phyloP scores from a whole-genome alignment of 2,113 vertebrate genomes.

The Odontophorus gujanensis region DNA sequence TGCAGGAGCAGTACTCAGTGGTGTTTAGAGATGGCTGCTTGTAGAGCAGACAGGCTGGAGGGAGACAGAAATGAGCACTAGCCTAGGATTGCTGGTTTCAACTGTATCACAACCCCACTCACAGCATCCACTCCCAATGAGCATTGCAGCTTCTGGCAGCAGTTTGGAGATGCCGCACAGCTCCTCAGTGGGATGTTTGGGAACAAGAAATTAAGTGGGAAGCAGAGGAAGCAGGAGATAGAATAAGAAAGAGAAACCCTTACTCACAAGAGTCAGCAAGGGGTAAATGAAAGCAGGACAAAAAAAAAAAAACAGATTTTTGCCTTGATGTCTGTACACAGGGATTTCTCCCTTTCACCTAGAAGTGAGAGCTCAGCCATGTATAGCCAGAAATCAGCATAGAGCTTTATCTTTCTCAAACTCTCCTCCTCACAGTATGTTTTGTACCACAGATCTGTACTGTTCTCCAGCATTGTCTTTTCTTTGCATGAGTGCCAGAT shows the following conservation, averaged over 20 bases:
- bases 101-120: neutral
- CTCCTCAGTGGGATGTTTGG: neutral
- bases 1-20: neutral
- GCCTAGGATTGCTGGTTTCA: neutral
- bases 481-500: neutral
- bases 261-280: neutral
- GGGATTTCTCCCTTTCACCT: neutral
- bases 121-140: neutral
- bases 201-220: neutral
- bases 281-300: neutral
- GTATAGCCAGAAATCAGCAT: neutral
- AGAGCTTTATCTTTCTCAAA: neutral
- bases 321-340: accelerated
- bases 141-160: neutral
- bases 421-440: neutral
- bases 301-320: neutral
- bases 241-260: neutral
- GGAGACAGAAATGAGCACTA: neutral
- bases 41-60: neutral
- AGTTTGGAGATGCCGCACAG: accelerated
- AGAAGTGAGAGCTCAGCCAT: neutral
- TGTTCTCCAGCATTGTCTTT: neutral
- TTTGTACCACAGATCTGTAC: neutral
- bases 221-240: neutral
- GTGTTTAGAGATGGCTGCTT: neutral